Evolutionary conservation across 2,113 vertebrate species (phyloP).

Genomic region (Pipa parva): DNA sequence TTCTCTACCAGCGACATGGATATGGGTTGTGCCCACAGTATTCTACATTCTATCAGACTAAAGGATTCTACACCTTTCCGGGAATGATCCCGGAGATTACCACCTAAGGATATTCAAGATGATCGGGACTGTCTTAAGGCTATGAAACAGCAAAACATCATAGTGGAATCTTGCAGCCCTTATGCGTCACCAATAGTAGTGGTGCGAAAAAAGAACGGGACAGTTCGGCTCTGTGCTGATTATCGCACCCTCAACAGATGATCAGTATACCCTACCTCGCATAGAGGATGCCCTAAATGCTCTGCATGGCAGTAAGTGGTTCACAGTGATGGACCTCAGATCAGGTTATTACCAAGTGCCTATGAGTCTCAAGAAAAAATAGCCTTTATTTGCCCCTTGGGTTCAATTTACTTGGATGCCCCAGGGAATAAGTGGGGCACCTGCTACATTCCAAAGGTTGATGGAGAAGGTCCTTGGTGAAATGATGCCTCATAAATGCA

Average conservation of each 20-base stretch:
- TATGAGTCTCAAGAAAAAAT: not conserved
- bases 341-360: not conserved
- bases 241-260: not conserved
- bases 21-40: not conserved
- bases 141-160: not conserved
- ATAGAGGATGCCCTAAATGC: not conserved
- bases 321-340: not conserved
- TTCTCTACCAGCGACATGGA: not conserved
- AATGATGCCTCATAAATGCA: constrained; percentile 22
- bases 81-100: not conserved
- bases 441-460: not conserved
- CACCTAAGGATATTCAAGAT: not conserved
- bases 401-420: not conserved
- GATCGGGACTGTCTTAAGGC: not conserved
- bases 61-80: not conserved
- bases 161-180: not conserved
- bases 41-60: not conserved
- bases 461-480: not conserved
- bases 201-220: not conserved
- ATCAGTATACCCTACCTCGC: not conserved
- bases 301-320: not conserved
- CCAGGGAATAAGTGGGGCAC: not conserved
- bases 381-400: not conserved
- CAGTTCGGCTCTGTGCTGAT: not conserved
- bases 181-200: not conserved